phyloP scores from a whole-genome alignment of 2,888 invertebrate species.

The Craniophora ligustri region DNA sequence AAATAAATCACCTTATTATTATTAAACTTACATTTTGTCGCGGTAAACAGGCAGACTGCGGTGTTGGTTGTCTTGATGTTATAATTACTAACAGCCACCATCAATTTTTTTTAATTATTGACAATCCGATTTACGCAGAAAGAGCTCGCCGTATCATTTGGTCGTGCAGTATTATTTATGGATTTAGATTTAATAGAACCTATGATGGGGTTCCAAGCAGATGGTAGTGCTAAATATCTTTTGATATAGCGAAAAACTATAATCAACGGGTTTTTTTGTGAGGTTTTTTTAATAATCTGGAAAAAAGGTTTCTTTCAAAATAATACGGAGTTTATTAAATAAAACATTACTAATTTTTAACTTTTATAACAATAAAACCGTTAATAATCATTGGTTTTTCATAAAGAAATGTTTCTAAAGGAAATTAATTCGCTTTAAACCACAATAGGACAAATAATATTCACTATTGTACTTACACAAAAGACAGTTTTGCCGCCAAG shows the following conservation, averaged over 20 bases:
- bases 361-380: conserved; percentile 56
- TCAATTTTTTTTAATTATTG: no score
- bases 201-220: no score
- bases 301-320: conserved; percentile 7
- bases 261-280: not conserved
- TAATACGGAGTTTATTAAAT: conserved; percentile 47
- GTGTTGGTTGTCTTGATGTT: no score
- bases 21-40: no score
- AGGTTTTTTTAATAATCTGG: not conserved
- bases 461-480: conserved; percentile 63
- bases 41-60: no score
- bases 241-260: not conserved
- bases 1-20: no score
- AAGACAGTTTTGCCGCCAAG: conserved; percentile 65
- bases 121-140: no score
- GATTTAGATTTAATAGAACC: no score
- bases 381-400: conserved; percentile 59
- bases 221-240: no score
- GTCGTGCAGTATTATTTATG: no score
- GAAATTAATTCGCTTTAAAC: conserved; percentile 61
- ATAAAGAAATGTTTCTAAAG: conserved; percentile 59
- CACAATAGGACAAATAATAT: conserved; percentile 63
- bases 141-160: no score
- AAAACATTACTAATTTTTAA: conserved; percentile 53
- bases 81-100: no score